Evolutionary conservation across 2,888 invertebrate species (phyloP).

Genomic region (Eupithecia centaureata): DNA sequence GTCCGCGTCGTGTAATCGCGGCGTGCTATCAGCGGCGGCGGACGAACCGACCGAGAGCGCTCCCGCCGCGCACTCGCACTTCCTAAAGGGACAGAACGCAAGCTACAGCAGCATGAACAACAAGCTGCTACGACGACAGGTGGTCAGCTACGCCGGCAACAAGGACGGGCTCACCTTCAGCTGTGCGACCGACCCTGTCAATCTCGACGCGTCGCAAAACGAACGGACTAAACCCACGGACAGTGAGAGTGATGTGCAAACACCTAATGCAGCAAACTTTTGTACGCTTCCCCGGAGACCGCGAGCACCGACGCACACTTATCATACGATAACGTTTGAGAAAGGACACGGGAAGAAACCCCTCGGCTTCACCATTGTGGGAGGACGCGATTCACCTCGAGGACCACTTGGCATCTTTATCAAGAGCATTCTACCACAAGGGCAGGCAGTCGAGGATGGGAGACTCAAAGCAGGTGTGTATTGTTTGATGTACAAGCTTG

Average conservation of each 20-base stretch:
- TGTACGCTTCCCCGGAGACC: slow-evolving; percentile 90
- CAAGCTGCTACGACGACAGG: slow-evolving; percentile 83
- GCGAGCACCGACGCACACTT: slow-evolving; percentile 87
- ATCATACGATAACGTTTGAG: slow-evolving; percentile 89
- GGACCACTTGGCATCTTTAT: slow-evolving; percentile 94
- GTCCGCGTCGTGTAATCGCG: slow-evolving; percentile 76
- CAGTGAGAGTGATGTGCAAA: slow-evolving; percentile 71
- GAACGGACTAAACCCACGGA: slow-evolving; percentile 66
- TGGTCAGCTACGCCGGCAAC: slow-evolving; percentile 82
- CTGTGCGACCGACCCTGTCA: slow-evolving; percentile 68
- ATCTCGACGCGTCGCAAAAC: slow-evolving; percentile 72
- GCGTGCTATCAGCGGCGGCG: slow-evolving; percentile 74
- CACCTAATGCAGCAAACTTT: slow-evolving; percentile 85
- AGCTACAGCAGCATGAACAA: slow-evolving; percentile 85
- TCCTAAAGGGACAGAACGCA: slow-evolving; percentile 85
- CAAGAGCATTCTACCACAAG: slow-evolving; percentile 92
- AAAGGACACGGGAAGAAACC: slow-evolving; percentile 93
- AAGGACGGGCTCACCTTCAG: slow-evolving; percentile 74
- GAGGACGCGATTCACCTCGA: slow-evolving; percentile 92
- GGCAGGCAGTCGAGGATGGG: slow-evolving; percentile 93
- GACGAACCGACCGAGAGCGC: slow-evolving; percentile 71
- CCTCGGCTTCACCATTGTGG: slow-evolving; percentile 95
- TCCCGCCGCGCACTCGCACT: slow-evolving; percentile 80
- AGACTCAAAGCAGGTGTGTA: slow-evolving; percentile 89
- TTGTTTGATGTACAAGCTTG: slow-evolving; percentile 17